A percentile compares a stretch with the other conserved stretches of the same genome.
Conservation (phyloP, 2,113 vertebrate genomes). For the Colaptes auratus region DNA sequence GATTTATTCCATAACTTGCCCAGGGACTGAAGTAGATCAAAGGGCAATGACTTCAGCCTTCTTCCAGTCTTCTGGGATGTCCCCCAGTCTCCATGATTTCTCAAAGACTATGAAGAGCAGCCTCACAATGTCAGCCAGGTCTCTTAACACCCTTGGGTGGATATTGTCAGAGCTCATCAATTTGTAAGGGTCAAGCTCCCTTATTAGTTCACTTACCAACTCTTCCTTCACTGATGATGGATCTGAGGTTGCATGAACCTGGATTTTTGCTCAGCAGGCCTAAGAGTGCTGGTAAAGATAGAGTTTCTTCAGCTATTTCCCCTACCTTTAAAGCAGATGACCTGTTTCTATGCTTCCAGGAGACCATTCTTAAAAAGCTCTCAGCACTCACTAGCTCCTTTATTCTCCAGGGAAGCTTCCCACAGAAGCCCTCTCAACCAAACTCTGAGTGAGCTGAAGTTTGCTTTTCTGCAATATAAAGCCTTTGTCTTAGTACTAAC, state of each 20-base stretch:
- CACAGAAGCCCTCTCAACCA: accelerated
- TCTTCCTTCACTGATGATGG: neutral
- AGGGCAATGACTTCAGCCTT: neutral
- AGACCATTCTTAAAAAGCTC: neutral
- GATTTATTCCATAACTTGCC: neutral
- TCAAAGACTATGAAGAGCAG: neutral
- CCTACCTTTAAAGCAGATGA: neutral
- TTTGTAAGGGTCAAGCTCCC: neutral
- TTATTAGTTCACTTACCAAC: neutral
- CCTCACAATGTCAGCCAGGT: neutral
- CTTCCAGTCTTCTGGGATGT: neutral
- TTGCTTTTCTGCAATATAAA: neutral
- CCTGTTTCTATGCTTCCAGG: neutral
- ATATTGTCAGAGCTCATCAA: neutral
- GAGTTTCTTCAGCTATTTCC: neutral
- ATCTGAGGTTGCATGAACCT: neutral
- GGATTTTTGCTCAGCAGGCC: neutral
- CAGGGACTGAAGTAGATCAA: neutral
- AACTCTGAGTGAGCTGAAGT: neutral
- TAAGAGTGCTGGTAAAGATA: neutral
- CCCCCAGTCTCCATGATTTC: neutral
- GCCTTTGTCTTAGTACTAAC: neutral
- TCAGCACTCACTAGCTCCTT: neutral
- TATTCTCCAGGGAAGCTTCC: neutral
- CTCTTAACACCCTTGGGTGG: neutral